These are phyloP conservation scores for Lophura nycthemera DNA, from an alignment of 2,113 vertebrate genomes.

Conservation along the genomic window DNA sequence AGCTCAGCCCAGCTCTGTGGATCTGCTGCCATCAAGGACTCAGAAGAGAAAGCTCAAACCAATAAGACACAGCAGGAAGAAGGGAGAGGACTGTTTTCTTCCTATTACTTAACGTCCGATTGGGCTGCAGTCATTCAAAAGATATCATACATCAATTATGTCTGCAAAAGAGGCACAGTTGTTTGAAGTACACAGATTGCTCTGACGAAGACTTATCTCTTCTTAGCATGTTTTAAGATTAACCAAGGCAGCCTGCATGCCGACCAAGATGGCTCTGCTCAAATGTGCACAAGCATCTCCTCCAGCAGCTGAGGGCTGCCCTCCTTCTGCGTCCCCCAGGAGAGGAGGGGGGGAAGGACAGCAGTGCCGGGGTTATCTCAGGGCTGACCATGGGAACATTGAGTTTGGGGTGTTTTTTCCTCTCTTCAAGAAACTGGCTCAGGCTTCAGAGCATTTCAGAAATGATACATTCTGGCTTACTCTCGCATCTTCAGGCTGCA, in stretches of 20 bases:
- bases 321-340: neutral
- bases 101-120: neutral
- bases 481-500: neutral
- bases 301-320: neutral
- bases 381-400: neutral
- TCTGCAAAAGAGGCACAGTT: neutral
- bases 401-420: neutral
- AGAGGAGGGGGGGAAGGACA: neutral
- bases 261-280: neutral
- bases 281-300: neutral
- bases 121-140: neutral
- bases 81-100: neutral
- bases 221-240: neutral
- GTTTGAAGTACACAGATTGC: neutral
- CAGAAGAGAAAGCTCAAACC: neutral
- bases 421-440: neutral
- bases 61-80: neutral
- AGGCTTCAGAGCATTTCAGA: neutral
- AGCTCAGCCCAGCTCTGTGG: neutral
- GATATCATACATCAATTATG: accelerated
- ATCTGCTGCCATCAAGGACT: neutral
- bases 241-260: neutral
- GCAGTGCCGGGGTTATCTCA: neutral
- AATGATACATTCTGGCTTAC: neutral
- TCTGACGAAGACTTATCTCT: neutral